Base-by-base conservation (phyloP, 2,888 invertebrate genomes). In the Linnaemya vulpina region DNA sequence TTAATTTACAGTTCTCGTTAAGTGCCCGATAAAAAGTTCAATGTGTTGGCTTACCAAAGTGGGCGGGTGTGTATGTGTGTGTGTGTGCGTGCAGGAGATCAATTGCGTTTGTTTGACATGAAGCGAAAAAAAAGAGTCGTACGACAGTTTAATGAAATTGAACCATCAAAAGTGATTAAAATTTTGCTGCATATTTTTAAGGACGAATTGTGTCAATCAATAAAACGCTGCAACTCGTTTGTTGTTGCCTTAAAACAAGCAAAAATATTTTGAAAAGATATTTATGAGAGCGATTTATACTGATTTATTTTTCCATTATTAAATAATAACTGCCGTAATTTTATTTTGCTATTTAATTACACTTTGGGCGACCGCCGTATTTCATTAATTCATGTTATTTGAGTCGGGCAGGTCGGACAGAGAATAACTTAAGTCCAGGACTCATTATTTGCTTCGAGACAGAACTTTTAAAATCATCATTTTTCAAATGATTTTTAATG, bases 121-220 rank as follows among this genome's bases (percentile, higher is more conserved):
- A 60, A 62, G 35, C 7, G 30, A 38, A 51, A 30, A 67, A 55
- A 35, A 0, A 43, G 51, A 60, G 55, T 65, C 55, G 60, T 49
- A 55, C 55, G 71, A 73, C 46, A 80, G 25, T 80, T 80, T 67
- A 80, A 68, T 74, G 74, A 74, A 80, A 80, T 74, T 80, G 65
- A 80, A 74, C 80, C 60, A 67, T 80, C 80, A 80, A 67, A 55
- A 67, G 80, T 80, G 74, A 80, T 80, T 74, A 80, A 74, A 80
- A 60, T 43, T 30, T 80, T 60, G 58, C 51, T 60, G 67, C 15
- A 51, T 67, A 60, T 51, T 35, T 67, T 55, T 3, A 65, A 65
- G 15, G n/a, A 73, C 43, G 51, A 80, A 80, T 80, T 74, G 80
- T 74, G 73, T 74, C 60, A 74, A 74, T 74, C 80, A 80, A 74